Evolutionary conservation across 2,113 vertebrate species (phyloP).

Genomic region (Crotalus tigris): DNA sequence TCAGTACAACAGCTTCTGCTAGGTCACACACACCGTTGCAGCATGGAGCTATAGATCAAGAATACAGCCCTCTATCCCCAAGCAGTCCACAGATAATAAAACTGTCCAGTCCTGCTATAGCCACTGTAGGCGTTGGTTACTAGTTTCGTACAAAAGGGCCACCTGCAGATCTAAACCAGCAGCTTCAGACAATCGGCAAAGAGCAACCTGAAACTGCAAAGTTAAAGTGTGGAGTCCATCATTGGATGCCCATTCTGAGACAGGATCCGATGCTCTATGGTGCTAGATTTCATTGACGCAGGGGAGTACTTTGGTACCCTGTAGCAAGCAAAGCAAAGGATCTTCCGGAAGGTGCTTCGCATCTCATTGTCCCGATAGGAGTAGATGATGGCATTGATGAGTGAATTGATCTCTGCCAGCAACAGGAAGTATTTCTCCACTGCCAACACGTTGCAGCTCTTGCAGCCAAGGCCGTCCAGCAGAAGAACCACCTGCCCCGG

Average conservation of each 20-base stretch:
- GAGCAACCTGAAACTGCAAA: background rate
- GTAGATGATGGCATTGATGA: constrained; percentile 90
- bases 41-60: background rate
- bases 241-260: constrained; percentile 62
- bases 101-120: background rate
- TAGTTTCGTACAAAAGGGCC: background rate
- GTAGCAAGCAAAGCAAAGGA: constrained; percentile 79
- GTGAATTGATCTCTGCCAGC: constrained; percentile 87
- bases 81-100: background rate
- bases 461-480: constrained; percentile 81
- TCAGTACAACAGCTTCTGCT: background rate
- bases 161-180: background rate
- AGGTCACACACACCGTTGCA: background rate
- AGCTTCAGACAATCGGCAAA: background rate
- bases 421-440: constrained; percentile 89
- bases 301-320: constrained; percentile 41
- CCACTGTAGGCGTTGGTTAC: no score
- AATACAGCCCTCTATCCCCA: background rate
- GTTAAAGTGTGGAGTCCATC: constrained; percentile 68
- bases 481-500: constrained; percentile 84
- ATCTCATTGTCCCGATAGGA: constrained; percentile 86
- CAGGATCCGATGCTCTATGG: constrained; percentile 61
- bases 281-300: constrained; percentile 17
- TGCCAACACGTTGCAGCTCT: constrained; percentile 69
- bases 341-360: constrained; percentile 81